Evolutionary conservation across 2,113 vertebrate genomes (phyloP).

Genomic region (Leiothrix lutea): DNA sequence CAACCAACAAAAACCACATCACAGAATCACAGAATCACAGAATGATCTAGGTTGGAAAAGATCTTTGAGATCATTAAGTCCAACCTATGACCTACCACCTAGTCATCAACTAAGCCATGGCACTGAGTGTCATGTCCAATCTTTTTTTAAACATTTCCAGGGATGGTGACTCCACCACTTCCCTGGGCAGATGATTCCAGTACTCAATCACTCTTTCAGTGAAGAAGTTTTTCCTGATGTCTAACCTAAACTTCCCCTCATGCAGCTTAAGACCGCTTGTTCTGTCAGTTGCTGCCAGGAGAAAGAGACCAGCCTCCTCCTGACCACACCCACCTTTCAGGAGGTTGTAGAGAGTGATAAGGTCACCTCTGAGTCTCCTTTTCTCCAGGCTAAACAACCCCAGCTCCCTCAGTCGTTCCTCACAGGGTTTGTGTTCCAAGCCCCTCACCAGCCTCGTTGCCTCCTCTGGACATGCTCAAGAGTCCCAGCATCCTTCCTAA

Average conservation of each 20-base stretch:
- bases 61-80: background rate
- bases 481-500: fast-evolving
- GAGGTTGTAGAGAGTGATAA: background rate
- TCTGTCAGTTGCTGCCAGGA: background rate
- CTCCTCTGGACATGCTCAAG: fast-evolving
- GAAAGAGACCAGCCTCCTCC: background rate
- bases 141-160: background rate
- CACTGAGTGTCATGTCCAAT: background rate
- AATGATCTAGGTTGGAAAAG: background rate
- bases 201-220: background rate
- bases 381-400: background rate
- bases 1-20: background rate
- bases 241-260: too few relatives aligned
- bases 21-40: background rate
- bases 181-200: background rate
- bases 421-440: background rate
- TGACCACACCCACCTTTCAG: background rate
- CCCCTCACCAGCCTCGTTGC: background rate
- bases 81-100: background rate
- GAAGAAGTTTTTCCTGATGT: background rate
- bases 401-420: fast-evolving
- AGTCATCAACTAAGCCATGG: background rate
- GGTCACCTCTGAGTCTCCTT: background rate
- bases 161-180: background rate
- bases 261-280: fast-evolving